These are phyloP conservation scores for Phainopepla nitens DNA, from an alignment of 2,113 vertebrate genomes.

Conservation along the genomic window DNA sequence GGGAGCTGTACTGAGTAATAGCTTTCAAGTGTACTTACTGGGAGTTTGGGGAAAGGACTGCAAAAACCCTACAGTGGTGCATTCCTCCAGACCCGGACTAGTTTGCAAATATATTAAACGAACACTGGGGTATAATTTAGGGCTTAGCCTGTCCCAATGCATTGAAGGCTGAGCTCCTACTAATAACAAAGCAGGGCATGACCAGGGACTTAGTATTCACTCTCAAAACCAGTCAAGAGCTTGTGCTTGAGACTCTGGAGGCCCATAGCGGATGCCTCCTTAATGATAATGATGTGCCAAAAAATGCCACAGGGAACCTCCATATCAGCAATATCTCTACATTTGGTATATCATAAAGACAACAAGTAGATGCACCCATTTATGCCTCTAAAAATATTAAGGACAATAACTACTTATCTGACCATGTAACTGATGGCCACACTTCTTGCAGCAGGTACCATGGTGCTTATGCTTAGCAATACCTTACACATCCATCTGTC, in stretches of 20 bases:
- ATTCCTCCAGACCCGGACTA: background rate
- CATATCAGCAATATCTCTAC: accelerated
- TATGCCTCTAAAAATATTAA: background rate
- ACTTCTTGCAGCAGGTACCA: background rate
- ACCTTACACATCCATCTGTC: background rate
- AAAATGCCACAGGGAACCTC: background rate
- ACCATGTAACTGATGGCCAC: background rate
- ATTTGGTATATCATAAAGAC: background rate
- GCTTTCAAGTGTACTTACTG: background rate
- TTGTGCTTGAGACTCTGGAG: background rate
- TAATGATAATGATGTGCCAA: background rate
- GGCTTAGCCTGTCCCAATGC: background rate
- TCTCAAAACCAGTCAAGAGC: background rate
- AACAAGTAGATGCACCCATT: background rate
- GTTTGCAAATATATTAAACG: background rate
- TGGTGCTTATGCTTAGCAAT: background rate
- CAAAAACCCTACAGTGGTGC: background rate
- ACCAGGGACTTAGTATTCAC: background rate
- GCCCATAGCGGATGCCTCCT: background rate
- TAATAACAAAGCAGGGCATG: background rate
- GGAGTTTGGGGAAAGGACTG: background rate
- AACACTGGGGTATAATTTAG: background rate
- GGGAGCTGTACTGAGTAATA: background rate
- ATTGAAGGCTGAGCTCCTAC: background rate
- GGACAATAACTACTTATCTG: background rate